phyloP scores from a whole-genome alignment of 2,797 vertebrate genomes.

The Mormyrus hasselquistii region DNA sequence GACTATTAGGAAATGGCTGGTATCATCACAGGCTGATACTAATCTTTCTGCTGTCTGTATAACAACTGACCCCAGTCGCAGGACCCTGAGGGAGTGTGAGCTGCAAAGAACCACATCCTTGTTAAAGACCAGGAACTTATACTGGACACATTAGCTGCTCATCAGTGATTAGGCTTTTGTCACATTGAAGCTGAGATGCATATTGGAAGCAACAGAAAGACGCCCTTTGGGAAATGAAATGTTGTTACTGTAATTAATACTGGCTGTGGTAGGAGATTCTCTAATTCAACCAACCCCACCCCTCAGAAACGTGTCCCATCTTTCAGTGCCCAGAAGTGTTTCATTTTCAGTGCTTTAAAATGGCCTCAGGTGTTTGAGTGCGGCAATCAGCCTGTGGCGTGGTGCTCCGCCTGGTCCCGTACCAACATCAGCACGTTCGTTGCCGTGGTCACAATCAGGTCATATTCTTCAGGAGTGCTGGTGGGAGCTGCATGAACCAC shows the following conservation, averaged over 20 bases:
- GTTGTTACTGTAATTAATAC: not conserved
- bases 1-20: not conserved
- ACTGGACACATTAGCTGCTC: not conserved
- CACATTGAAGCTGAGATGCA: not conserved
- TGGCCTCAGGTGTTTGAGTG: not conserved
- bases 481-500: not conserved
- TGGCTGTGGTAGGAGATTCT: not conserved
- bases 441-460: not conserved
- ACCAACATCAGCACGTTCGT: not conserved
- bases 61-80: not conserved
- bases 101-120: not conserved
- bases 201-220: not conserved
- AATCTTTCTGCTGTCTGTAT: too few relatives aligned
- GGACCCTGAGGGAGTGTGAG: not conserved
- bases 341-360: not conserved
- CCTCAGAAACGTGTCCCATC: not conserved
- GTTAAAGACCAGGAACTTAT: not conserved
- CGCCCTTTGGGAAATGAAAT: not conserved
- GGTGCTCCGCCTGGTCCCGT: too few relatives aligned
- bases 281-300: not conserved
- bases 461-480: not conserved
- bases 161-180: not conserved
- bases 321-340: not conserved
- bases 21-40: not conserved
- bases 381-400: not conserved